A percentile compares a stretch with the other conserved stretches of the same genome.
phyloP scores from a whole-genome alignment of 2,113 vertebrate genomes.

The Brevimyrus niger region DNA sequence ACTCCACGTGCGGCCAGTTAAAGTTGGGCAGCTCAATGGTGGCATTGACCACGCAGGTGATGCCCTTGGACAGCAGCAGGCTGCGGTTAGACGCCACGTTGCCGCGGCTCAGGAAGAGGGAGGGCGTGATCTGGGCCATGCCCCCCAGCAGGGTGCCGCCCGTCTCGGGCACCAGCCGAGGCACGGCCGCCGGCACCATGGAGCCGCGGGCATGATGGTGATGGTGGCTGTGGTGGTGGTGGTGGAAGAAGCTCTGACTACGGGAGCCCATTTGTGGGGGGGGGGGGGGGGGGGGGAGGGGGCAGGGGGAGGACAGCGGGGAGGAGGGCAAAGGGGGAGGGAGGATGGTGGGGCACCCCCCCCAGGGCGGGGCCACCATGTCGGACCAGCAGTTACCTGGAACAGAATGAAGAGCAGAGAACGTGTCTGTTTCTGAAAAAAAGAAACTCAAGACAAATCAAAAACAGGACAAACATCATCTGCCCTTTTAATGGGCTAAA shows the following conservation, averaged over 20 bases:
- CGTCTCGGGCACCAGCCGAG: conserved; percentile 75
- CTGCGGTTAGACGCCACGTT: conserved; percentile 90
- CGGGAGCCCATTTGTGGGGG: conserved; percentile 74
- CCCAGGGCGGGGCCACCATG: neutral
- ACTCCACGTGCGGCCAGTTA: conserved; percentile 95
- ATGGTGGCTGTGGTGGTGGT: conserved; percentile 51
- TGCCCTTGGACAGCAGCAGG: conserved; percentile 85
- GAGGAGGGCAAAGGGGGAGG: neutral
- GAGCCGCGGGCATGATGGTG: conserved; percentile 61
- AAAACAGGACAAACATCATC: neutral
- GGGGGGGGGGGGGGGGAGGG: neutral
- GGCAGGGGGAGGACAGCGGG: neutral
- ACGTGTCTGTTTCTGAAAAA: neutral
- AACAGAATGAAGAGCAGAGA: neutral
- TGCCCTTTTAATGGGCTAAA: neutral
- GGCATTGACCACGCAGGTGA: conserved; percentile 92
- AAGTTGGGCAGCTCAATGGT: conserved; percentile 95
- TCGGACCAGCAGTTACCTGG: neutral
- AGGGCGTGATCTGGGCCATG: conserved; percentile 92
- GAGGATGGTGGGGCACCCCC: neutral
- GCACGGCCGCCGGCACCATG: conserved; percentile 63
- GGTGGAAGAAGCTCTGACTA: conserved; percentile 77
- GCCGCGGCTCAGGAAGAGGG: conserved; percentile 87
- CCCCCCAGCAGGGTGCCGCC: conserved; percentile 70
- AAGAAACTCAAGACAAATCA: too few relatives aligned